These are phyloP conservation scores for Parus major DNA, from an alignment of 2,113 vertebrate genomes.

Conservation along the genomic window DNA sequence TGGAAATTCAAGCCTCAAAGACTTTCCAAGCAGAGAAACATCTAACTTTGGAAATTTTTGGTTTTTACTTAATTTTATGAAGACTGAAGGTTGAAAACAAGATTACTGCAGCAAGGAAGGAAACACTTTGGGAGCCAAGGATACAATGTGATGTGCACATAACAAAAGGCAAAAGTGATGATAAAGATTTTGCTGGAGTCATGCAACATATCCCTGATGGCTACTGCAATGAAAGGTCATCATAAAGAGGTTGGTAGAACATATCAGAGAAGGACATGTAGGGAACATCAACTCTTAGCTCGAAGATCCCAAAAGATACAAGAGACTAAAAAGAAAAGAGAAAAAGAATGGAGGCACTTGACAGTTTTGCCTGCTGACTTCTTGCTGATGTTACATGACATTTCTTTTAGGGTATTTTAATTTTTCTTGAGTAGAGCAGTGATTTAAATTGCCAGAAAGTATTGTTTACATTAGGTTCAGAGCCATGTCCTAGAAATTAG, in stretches of 20 bases:
- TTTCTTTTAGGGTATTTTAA: background rate
- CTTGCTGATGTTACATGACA: background rate
- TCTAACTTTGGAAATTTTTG: background rate
- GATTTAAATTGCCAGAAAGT: background rate
- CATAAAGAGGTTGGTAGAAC: background rate
- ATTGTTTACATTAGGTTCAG: background rate
- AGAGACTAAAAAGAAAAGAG: background rate
- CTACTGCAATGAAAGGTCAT: background rate
- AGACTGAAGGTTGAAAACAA: background rate
- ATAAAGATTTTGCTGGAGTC: background rate
- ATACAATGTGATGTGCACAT: fast-evolving
- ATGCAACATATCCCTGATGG: background rate
- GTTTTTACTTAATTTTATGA: background rate
- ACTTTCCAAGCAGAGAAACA: background rate
- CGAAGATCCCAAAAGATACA: background rate
- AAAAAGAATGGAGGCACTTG: background rate
- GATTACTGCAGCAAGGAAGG: background rate
- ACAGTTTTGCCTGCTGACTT: background rate
- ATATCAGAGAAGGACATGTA: background rate
- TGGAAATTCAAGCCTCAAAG: background rate
- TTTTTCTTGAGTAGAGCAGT: background rate
- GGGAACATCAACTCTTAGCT: background rate
- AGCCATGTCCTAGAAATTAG: background rate
- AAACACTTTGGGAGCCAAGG: background rate
- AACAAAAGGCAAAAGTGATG: background rate